Conservation (phyloP, 2,113 vertebrate species). For the Chauna torquata region DNA sequence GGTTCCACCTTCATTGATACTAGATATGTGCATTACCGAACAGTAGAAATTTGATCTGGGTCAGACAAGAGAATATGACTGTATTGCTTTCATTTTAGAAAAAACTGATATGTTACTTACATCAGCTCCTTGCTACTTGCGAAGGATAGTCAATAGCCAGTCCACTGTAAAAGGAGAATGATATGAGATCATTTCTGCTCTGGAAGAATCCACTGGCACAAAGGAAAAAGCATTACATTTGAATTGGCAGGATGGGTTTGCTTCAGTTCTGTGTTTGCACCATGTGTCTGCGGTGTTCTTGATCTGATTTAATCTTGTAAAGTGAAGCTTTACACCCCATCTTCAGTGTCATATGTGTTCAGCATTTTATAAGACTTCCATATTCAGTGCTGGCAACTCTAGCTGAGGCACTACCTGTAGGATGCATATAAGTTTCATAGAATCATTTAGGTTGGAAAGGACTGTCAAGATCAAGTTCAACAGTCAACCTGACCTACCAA, state of each 20-base stretch:
- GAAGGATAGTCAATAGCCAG: neutral
- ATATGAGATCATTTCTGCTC: neutral
- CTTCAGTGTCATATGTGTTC: neutral
- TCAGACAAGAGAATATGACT: neutral
- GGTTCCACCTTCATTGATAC: conserved; percentile 19
- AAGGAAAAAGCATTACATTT: neutral
- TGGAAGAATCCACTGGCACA: neutral
- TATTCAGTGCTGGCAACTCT: neutral
- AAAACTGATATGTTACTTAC: neutral
- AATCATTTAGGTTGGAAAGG: neutral
- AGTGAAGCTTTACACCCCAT: neutral
- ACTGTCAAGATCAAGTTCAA: neutral
- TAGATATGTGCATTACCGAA: neutral
- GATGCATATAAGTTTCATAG: neutral
- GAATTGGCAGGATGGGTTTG: neutral
- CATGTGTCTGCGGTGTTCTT: neutral
- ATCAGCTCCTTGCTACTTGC: neutral
- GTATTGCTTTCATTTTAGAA: neutral
- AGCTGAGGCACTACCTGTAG: neutral
- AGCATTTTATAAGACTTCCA: neutral
- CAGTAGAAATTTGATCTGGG: neutral
- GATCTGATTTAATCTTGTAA: neutral
- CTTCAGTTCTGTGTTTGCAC: neutral
- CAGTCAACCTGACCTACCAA: neutral
- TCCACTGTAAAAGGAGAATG: neutral